Conservation (phyloP, 2,113 vertebrate genomes). For the Misgurnus mizolepis region DNA sequence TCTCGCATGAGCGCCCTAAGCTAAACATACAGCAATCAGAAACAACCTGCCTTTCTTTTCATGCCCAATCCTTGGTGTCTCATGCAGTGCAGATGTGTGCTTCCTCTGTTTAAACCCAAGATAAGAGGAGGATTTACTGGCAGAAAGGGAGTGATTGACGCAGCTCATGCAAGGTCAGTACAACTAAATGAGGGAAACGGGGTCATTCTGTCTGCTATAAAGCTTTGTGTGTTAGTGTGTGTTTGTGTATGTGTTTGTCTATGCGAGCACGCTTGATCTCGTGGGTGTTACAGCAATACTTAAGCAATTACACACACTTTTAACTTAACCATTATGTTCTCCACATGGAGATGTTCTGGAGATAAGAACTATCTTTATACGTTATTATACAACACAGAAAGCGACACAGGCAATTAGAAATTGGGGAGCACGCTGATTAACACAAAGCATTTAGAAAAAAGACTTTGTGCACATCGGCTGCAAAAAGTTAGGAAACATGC, state of each 20-base stretch:
- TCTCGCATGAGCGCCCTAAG: not conserved
- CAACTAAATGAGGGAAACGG: conserved; percentile 62
- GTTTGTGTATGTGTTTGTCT: conserved; percentile 3
- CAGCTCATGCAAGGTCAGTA: conserved; percentile 64
- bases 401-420: conserved; percentile 2
- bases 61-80: not conserved
- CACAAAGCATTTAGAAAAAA: too few relatives aligned
- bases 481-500: too few relatives aligned
- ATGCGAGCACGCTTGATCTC: not conserved
- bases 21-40: not conserved
- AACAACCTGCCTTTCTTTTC: not conserved
- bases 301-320: conserved; percentile 20
- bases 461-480: too few relatives aligned
- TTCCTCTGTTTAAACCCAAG: conserved; percentile 62
- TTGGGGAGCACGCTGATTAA: not conserved
- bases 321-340: conserved; percentile 15
- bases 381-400: not conserved
- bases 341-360: not conserved
- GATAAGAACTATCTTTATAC: conserved; percentile 1
- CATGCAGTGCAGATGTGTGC: conserved; percentile 46
- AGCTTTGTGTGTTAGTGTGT: not conserved
- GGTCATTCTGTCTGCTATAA: conserved; percentile 45
- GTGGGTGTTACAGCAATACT: conserved; percentile 13
- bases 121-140: conserved; percentile 63
- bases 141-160: conserved; percentile 66